Conservation (phyloP, 2,888 invertebrate species). For the Drosophila bunnanda region DNA sequence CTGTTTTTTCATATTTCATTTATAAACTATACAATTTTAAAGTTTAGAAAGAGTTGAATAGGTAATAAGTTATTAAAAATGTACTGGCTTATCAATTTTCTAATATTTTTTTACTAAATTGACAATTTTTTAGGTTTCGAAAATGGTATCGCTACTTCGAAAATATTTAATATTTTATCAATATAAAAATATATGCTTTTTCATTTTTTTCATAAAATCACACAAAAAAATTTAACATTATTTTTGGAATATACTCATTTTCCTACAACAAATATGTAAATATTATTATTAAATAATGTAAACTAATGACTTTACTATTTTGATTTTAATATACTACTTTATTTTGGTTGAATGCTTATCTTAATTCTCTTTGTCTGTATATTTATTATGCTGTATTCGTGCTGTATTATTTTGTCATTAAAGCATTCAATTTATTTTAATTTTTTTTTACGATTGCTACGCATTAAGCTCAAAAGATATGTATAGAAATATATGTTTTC, state of each 20-base stretch:
- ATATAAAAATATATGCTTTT: too few species aligned
- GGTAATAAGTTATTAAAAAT: too few species aligned
- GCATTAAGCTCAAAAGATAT: background rate
- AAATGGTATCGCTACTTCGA: too few species aligned
- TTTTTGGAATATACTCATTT: too few species aligned
- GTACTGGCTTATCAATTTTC: too few species aligned
- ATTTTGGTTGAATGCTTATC: background rate
- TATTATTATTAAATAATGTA: too few species aligned
- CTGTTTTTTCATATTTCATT: background rate
- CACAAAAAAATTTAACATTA: too few species aligned
- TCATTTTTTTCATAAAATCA: too few species aligned
- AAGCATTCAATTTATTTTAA: background rate
- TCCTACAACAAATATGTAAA: background rate
- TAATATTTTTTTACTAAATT: background rate
- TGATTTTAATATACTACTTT: background rate
- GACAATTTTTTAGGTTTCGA: too few species aligned
- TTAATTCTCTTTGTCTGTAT: background rate
- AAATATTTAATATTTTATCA: too few species aligned
- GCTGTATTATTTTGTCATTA: background rate
- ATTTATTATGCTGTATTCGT: background rate
- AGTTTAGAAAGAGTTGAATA: too few species aligned
- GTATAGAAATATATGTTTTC: background rate
- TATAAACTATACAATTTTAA: background rate
- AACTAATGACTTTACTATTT: background rate
- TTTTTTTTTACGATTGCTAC: slow-evolving; percentile 1